phyloP scores from a whole-genome alignment of 2,113 vertebrate genomes.

The Edolisoma coerulescens region DNA sequence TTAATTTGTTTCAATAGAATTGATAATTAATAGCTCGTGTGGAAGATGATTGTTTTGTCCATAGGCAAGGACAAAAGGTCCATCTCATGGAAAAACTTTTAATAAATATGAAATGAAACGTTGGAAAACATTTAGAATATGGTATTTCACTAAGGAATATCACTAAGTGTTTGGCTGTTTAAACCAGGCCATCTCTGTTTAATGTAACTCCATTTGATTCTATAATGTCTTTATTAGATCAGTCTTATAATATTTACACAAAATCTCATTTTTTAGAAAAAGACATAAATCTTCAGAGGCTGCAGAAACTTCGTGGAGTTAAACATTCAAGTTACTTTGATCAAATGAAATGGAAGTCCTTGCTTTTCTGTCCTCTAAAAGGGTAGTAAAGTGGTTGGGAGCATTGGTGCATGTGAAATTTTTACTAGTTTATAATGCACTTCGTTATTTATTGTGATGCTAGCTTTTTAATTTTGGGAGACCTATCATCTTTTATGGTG shows the following conservation, averaged over 20 bases:
- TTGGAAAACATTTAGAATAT: neutral
- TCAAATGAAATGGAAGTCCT: neutral
- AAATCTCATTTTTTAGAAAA: neutral
- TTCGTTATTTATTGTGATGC: conserved; percentile 45
- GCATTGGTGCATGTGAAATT: neutral
- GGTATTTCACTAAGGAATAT: neutral
- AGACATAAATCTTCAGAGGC: neutral
- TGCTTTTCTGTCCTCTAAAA: neutral
- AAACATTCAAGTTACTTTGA: neutral
- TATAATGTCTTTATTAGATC: neutral
- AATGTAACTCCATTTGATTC: neutral
- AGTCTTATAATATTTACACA: neutral
- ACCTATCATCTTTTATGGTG: neutral
- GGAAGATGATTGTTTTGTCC: neutral
- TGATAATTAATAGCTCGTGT: neutral
- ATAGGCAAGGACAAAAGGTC: neutral
- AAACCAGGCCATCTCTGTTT: neutral
- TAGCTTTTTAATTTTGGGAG: conserved; percentile 25
- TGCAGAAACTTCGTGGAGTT: neutral
- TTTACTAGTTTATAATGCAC: neutral
- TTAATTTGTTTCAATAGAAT: neutral
- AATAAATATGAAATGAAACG: neutral
- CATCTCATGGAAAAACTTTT: neutral
- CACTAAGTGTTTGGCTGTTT: neutral
- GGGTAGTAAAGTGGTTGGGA: neutral